A percentile compares a stretch with the other conserved stretches of the same genome.
Conservation (phyloP, 1,140 invertebrate genomes). For the Drosophila sulfurigaster region DNA sequence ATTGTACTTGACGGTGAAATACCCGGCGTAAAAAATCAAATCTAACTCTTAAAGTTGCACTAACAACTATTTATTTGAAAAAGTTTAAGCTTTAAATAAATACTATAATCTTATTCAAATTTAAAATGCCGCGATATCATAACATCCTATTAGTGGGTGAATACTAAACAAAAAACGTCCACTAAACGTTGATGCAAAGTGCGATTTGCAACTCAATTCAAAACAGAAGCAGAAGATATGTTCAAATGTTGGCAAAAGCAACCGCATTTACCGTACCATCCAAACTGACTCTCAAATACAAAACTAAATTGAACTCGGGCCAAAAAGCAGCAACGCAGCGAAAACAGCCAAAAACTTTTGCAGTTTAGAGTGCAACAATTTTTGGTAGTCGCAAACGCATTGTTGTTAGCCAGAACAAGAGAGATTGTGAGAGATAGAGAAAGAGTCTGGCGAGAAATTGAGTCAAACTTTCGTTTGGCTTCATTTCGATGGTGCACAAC, state of each 20-base stretch:
- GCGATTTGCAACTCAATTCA: constrained; percentile 13
- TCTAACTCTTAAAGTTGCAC: background rate
- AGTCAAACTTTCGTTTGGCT: constrained; percentile 69
- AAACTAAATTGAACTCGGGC: constrained; percentile 67
- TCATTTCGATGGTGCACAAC: constrained; percentile 53
- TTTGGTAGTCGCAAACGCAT: constrained; percentile 35
- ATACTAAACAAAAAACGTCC: background rate
- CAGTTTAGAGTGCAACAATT: constrained; percentile 66
- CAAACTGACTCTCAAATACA: constrained; percentile 28
- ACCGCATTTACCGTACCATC: background rate
- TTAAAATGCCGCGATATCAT: too few species aligned
- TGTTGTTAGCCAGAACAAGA: constrained; percentile 5
- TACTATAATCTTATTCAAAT: too few species aligned
- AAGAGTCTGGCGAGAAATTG: constrained; percentile 45
- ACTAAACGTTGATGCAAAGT: background rate
- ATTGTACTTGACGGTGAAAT: background rate
- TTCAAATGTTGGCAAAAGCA: background rate
- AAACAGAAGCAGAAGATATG: constrained; percentile 3
- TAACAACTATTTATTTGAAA: too few species aligned
- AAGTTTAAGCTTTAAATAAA: too few species aligned
- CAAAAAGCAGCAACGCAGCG: constrained; percentile 41
- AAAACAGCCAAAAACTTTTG: constrained; percentile 52
- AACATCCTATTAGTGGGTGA: too few species aligned
- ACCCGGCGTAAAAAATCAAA: background rate
- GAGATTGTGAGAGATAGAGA: too few species aligned